Evolutionary conservation across 2,888 invertebrate genomes (phyloP), one percentile per base, ranked within the genome.

Genomic region (Mesoligia furuncula): DNA sequence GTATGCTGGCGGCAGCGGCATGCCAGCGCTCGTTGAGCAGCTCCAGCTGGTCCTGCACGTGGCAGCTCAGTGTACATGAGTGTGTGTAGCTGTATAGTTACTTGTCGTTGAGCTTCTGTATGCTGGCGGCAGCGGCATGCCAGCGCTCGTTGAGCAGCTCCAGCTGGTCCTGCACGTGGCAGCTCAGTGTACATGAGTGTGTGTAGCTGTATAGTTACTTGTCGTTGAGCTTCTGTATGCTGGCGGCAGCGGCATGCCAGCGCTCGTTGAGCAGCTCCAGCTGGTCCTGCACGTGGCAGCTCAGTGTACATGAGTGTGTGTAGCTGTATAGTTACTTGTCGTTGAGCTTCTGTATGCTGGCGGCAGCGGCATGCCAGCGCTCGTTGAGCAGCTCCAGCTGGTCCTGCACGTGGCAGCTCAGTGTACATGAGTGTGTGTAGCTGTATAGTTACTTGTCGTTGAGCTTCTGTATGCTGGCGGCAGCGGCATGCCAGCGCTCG

Each of bases 1-100:
- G 39, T 39, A 39, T 39, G 39, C 39, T 39, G 39, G 39, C 39
- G 39, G 39, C 39, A 8, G 39, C 39, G 0, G 39, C 39, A 39
- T 39, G 39, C 39, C 39, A 39, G 7, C 39, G 39, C 39, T 39
- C 39, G 39, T 39, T 39, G 39, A 39, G 39, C 39, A 39, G 39
- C 39, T 39, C 39, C 39, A 39, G 39, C 39, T 39, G 39, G 39
- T 39, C 54, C 54, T 54, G 54, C 39, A 62, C 73, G 70, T 24
- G n/a, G 96, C 94, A 65, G 78, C 77, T 65, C 54, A 68, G 31
- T 48, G 54, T 54, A 54, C 54, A 54, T 54, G 24, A 54, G 54
- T 54, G 54, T 54, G 54, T 54, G 62, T 31, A 36, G 54, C 54
- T 4, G 54, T 54, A 24, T 54, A 54, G 54, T 54, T 54, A 54